phyloP scores from a whole-genome alignment of 2,888 invertebrate species.

The Caenorhabditis becei region DNA sequence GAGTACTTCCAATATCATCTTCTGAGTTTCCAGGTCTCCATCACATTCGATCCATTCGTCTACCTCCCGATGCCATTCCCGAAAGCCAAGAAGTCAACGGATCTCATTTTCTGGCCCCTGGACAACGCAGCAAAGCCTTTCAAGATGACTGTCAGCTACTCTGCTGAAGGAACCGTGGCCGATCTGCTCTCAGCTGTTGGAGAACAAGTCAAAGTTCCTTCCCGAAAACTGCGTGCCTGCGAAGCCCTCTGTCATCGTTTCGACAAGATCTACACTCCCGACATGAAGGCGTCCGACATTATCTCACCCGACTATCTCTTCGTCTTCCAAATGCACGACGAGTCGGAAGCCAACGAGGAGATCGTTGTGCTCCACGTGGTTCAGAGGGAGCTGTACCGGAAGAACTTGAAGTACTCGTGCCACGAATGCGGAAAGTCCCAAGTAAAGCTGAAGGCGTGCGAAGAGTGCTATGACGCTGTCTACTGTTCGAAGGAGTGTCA shows the following conservation, averaged over 20 bases:
- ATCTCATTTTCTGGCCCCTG: conserved; percentile 82
- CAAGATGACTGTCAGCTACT: conserved; percentile 79
- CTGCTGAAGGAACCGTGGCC: conserved; percentile 69
- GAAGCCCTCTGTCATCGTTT: conserved; percentile 70
- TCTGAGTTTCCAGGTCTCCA: conserved; percentile 84
- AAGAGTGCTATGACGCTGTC: conserved; percentile 83
- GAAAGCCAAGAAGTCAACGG: conserved; percentile 81
- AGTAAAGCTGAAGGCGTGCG: conserved; percentile 80
- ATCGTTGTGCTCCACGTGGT: conserved; percentile 82
- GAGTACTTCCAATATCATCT: no score
- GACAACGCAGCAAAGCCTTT: conserved; percentile 82
- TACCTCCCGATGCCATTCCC: conserved; percentile 84
- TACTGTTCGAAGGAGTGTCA: conserved; percentile 84
- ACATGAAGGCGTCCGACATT: conserved; percentile 70
- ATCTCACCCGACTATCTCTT: conserved; percentile 37
- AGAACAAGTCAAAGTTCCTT: conserved; percentile 61
- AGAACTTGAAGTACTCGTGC: conserved; percentile 64
- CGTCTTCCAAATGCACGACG: conserved; percentile 81
- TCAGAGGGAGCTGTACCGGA: conserved; percentile 79
- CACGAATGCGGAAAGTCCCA: conserved; percentile 78
- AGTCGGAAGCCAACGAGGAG: conserved; percentile 82
- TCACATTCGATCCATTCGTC: conserved; percentile 84
- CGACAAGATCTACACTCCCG: conserved; percentile 64
- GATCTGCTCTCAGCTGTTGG: conserved; percentile 69
- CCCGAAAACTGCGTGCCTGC: conserved; percentile 62